Percentiles rank a stretch among this genome's conserved stretches.
Conservation (phyloP, 92 coral and sea anemone genomes). For the Umimayanthus chanpuru region DNA sequence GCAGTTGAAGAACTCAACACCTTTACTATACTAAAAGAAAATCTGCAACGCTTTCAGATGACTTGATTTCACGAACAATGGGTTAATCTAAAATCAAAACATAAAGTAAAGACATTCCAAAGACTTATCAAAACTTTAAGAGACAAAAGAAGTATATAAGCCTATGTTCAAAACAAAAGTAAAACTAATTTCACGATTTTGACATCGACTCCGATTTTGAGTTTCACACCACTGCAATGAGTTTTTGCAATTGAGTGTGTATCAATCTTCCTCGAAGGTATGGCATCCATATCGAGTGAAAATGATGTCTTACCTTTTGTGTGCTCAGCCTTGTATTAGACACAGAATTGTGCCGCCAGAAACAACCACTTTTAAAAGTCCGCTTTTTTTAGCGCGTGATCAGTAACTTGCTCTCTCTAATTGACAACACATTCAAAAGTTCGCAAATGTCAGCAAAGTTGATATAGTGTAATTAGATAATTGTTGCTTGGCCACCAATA, state of each 20-base stretch:
- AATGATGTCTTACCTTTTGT: background rate
- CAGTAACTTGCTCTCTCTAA: background rate
- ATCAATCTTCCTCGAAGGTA: background rate
- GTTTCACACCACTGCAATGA: background rate
- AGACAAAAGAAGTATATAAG: background rate
- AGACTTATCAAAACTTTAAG: background rate
- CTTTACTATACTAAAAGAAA: background rate
- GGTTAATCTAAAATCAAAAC: background rate
- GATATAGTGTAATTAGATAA: constrained; percentile 47
- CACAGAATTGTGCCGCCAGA: background rate
- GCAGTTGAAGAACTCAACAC: constrained; percentile 12
- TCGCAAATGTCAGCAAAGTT: constrained; percentile 40
- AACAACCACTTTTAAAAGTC: background rate
- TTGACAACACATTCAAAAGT: constrained; percentile 34
- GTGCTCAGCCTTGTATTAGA: background rate
- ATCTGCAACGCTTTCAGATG: background rate
- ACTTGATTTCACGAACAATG: background rate
- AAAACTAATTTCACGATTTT: background rate
- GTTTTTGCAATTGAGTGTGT: background rate
- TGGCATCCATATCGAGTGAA: background rate
- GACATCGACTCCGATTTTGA: background rate
- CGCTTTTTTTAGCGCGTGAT: background rate
- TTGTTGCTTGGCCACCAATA: constrained; percentile 23
- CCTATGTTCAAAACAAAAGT: background rate
- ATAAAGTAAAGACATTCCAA: background rate